Conservation (phyloP, 2,113 vertebrate genomes). For the Mixornis gularis region DNA sequence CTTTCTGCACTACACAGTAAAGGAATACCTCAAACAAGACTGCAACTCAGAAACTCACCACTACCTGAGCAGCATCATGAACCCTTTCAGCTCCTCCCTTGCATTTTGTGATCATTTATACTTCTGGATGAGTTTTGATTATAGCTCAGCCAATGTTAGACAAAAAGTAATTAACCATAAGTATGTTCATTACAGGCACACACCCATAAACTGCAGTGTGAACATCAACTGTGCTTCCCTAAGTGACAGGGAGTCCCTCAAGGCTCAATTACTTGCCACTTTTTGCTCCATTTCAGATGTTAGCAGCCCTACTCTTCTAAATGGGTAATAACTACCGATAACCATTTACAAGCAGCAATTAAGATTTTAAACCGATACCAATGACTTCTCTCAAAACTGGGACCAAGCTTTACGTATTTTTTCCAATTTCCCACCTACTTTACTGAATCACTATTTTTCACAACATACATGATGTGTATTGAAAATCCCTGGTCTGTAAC, state of each 20-base stretch:
- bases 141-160: slow-evolving; percentile 12
- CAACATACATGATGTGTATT: background rate
- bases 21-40: background rate
- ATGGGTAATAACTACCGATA: slow-evolving; percentile 44
- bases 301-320: slow-evolving; percentile 35
- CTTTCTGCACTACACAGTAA: background rate
- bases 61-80: background rate
- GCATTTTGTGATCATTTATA: background rate
- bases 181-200: slow-evolving; percentile 46
- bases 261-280: slow-evolving; percentile 61
- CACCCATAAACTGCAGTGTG: slow-evolving; percentile 42
- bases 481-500: background rate
- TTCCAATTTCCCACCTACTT: slow-evolving; percentile 8
- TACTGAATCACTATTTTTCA: slow-evolving; percentile 6
- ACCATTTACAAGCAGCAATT: slow-evolving; percentile 48
- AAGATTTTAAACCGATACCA: slow-evolving; percentile 30
- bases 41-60: background rate
- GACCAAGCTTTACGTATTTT: slow-evolving; percentile 27
- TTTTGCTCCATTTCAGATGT: slow-evolving; percentile 62
- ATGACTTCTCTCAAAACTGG: slow-evolving; percentile 11
- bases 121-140: slow-evolving; percentile 47
- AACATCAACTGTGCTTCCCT: slow-evolving; percentile 40
- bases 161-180: slow-evolving; percentile 37
- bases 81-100: background rate
- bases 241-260: slow-evolving; percentile 53